Evolutionary conservation across 2,888 invertebrate genomes (phyloP).

Genomic region (Leptinotarsa rubiginosa): DNA sequence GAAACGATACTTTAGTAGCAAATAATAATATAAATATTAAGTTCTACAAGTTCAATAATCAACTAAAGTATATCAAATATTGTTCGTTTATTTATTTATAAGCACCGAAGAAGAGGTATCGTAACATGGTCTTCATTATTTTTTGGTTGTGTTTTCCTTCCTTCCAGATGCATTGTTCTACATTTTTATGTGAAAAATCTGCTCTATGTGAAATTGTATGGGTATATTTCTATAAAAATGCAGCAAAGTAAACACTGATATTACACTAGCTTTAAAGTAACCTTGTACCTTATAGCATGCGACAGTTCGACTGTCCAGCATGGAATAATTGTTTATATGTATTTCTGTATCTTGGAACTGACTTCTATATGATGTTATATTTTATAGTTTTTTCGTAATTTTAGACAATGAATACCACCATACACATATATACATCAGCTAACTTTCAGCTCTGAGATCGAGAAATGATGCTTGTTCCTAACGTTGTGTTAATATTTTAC

Average conservation of each 20-base stretch:
- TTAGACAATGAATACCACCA: slow-evolving; percentile 7
- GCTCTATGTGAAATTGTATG: slow-evolving; percentile 32
- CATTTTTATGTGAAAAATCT: slow-evolving; percentile 27
- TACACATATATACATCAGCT: slow-evolving; percentile 11
- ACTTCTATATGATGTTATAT: slow-evolving; percentile 26
- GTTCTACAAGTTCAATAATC: background rate
- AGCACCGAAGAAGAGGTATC: slow-evolving; percentile 12
- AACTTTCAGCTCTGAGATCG: slow-evolving; percentile 16
- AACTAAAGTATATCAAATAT: slow-evolving; percentile 17
- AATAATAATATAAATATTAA: slow-evolving; percentile 10
- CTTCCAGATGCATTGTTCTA: slow-evolving; percentile 21
- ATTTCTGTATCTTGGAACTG: slow-evolving; percentile 33
- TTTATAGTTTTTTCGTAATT: slow-evolving; percentile 22
- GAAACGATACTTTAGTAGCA: background rate
- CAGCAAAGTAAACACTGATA: slow-evolving; percentile 43
- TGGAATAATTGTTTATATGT: slow-evolving; percentile 26
- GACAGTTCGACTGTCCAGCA: slow-evolving; percentile 24
- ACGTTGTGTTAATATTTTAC: slow-evolving; percentile 34
- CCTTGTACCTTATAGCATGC: slow-evolving; percentile 41
- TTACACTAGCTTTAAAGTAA: slow-evolving; percentile 53
- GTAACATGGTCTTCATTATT: slow-evolving; percentile 15
- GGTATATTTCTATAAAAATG: background rate
- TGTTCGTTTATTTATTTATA: slow-evolving; percentile 13
- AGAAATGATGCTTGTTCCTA: slow-evolving; percentile 47
- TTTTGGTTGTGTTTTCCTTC: slow-evolving; percentile 33